A percentile compares a stretch with the other conserved stretches of the same genome.
Conservation (phyloP, 2,113 vertebrate genomes). For the Tor tambroides region DNA sequence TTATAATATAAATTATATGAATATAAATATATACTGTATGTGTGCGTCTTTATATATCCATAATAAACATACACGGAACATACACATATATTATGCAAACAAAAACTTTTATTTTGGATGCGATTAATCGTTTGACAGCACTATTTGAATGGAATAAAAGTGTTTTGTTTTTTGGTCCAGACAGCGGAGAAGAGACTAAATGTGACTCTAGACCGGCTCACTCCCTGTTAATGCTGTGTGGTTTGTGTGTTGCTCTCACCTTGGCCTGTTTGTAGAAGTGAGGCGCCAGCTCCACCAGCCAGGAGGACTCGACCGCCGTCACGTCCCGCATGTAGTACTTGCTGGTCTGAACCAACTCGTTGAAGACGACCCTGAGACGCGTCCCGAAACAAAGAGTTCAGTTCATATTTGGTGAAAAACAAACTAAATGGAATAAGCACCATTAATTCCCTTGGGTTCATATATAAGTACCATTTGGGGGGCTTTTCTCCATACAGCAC, state of each 20-base stretch:
- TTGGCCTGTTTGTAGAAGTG: conserved; percentile 98
- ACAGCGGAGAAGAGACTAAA: neutral
- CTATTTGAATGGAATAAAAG: no score
- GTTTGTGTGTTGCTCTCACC: conserved; percentile 73
- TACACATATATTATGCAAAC: no score
- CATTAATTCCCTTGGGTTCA: neutral
- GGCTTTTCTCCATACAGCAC: conserved; percentile 95
- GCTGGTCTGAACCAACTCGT: conserved; percentile 93
- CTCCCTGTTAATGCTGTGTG: no score
- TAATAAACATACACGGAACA: no score
- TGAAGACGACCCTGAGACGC: conserved; percentile 91
- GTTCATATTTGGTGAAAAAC: neutral
- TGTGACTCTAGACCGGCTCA: neutral
- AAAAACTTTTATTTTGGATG: no score
- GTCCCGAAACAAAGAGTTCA: neutral
- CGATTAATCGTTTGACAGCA: no score
- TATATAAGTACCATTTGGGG: conserved; percentile 85
- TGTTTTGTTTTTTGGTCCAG: neutral
- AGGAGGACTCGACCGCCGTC: conserved; percentile 92
- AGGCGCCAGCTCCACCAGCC: conserved; percentile 94
- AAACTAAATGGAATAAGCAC: neutral
- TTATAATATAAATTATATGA: no score
- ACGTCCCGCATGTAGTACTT: conserved; percentile 98
- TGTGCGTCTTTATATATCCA: no score
- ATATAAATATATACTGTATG: no score